Conservation (phyloP, 1,140 invertebrate genomes). For the Hyles vespertilio region DNA sequence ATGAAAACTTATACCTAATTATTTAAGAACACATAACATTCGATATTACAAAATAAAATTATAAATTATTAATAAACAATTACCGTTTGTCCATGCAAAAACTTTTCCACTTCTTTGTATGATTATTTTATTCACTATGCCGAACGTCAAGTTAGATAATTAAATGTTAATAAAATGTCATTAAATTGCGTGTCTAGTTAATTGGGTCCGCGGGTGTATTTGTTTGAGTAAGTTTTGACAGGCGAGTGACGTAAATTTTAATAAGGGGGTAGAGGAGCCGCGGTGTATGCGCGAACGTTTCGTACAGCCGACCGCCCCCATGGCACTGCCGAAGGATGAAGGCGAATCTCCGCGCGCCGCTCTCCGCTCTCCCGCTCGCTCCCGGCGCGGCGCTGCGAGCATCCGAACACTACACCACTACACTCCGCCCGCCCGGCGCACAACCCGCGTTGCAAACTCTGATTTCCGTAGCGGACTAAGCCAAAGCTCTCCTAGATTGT, state of each 20-base stretch:
- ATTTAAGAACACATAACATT: too few species aligned
- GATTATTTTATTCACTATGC: not conserved
- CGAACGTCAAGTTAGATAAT: conserved; percentile 7
- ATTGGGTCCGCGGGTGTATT: conserved; percentile 37
- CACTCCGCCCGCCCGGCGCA: conserved; percentile 25
- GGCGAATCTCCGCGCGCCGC: conserved; percentile 11
- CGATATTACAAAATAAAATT: too few species aligned
- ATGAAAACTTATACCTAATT: too few species aligned
- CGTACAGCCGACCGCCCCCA: conserved; percentile 35
- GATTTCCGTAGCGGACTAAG: conserved; percentile 54
- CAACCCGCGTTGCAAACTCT: conserved; percentile 38
- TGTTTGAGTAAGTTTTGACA: conserved; percentile 44
- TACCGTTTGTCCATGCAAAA: conserved; percentile 18
- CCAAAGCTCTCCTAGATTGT: conserved; percentile 69
- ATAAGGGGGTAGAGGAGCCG: conserved; percentile 19
- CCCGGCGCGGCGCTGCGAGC: conserved; percentile 2
- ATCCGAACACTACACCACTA: too few species aligned
- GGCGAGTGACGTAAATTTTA: conserved; percentile 43
- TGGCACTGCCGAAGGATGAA: conserved; percentile 37
- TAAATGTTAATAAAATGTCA: conserved; percentile 25
- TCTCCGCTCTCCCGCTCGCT: conserved; percentile 16
- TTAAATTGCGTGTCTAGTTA: conserved; percentile 22
- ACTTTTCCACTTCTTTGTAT: conserved; percentile 20
- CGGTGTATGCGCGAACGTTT: conserved; percentile 27
- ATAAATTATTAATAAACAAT: conserved; percentile 7